These are phyloP conservation scores for Sebastes jordani DNA, from an alignment of 2,797 vertebrate species.

Conservation along the genomic window DNA sequence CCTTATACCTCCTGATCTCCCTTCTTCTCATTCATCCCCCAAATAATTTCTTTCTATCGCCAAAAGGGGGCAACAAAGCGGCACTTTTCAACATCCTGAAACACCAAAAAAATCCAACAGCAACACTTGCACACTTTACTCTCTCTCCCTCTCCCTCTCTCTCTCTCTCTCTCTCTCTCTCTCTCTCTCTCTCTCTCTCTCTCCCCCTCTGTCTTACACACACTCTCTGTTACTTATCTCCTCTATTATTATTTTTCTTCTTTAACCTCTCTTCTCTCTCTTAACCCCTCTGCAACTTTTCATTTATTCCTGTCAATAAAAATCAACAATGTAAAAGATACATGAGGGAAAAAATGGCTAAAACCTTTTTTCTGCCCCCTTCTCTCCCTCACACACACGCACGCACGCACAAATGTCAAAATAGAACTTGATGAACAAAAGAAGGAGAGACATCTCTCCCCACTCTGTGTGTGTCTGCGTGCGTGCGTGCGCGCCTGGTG, in stretches of 20 bases:
- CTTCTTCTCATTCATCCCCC: background rate
- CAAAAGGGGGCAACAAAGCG: constrained; percentile 72
- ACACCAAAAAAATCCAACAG: background rate
- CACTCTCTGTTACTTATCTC: background rate
- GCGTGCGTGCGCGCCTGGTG: background rate
- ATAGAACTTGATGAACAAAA: background rate
- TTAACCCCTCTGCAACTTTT: background rate
- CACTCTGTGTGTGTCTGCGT: background rate
- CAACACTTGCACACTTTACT: background rate
- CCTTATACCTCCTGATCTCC: background rate
- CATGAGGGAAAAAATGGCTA: background rate
- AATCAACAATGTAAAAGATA: background rate
- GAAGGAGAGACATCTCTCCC: background rate
- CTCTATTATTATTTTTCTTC: background rate
- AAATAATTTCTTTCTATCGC: constrained; percentile 30
- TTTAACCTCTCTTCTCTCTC: background rate
- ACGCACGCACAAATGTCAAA: background rate
- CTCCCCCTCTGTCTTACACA: background rate
- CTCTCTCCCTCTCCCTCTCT: background rate
- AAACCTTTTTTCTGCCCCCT: background rate
- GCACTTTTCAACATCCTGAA: constrained; percentile 30
- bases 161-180: background rate
- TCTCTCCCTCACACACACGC: background rate
- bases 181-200: background rate
- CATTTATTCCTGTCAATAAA: background rate